Base-by-base conservation (phyloP, 2,113 vertebrate species). In the Cairina moschata region DNA sequence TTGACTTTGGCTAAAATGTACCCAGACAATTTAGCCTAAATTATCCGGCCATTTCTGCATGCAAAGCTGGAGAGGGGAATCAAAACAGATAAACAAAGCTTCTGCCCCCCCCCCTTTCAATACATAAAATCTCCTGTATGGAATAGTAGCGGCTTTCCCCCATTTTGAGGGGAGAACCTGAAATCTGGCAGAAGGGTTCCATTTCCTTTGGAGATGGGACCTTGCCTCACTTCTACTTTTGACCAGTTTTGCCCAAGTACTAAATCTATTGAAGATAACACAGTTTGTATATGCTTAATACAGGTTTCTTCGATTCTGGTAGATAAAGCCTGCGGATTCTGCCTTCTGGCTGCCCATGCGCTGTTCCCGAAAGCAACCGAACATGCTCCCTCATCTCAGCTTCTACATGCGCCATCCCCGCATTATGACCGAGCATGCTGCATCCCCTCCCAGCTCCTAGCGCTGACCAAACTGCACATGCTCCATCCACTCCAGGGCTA, bases 351-450 rank as follows among this genome's bases (percentile, higher is more conserved):
- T 20, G 40, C 86, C 25, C 71, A 16, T 2, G 34, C 2, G 15
- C 52, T 22, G 8, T 10, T 74, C 44, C 31, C 58, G 12, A 44
- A 52, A 73, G 73, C 32, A 48, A 46, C 78, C 28, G 31, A 59
- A 21, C 1, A 9, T 21, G 78, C 50, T 71, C 40, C 66, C 34
- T 16, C 5, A 8, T 6, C 72, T 58, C 54, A 17, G 46, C 1
- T 71, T n/a, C 40, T 42, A 20, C 0, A 3, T 2, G 34, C 9
- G 1, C 9, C 66, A 22, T 11, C 13, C 67, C 50, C 52, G 18
- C 2, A 21, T 6, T 36, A 50, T 1, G 7, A 6, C 1, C 0
- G 4, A 8, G 7, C 3, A 17, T 3, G 31, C 29, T 31, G 52
- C 72, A 36, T 3, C 8, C 44, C 59, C 73, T 29, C 42, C 5